These are phyloP conservation scores for Temnothorax curvispinosus DNA, from an alignment of 1,140 invertebrate genomes.

Conservation along the genomic window DNA sequence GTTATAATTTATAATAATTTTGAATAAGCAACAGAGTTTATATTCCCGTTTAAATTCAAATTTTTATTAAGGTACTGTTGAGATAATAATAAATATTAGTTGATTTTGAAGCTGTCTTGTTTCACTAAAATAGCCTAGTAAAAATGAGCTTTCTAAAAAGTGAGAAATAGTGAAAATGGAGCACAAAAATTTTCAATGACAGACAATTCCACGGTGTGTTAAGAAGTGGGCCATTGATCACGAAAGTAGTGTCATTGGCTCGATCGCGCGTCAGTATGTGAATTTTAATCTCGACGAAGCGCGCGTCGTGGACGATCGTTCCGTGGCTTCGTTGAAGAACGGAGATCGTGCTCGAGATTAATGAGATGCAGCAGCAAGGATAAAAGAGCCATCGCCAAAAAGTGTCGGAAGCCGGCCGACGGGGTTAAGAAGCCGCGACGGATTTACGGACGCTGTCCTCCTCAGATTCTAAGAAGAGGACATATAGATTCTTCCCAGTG, in stretches of 20 bases:
- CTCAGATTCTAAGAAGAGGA: conserved; percentile 8
- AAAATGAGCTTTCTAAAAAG: not conserved
- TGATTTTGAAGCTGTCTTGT: not conserved
- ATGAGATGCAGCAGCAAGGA: conserved; percentile 18
- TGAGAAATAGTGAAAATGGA: not conserved
- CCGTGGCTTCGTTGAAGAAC: not conserved
- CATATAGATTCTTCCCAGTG: not conserved
- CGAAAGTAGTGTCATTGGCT: not conserved
- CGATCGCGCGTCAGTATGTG: not conserved
- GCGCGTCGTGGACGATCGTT: not conserved
- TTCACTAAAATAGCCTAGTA: not conserved
- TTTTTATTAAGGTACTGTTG: not conserved
- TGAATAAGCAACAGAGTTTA: not conserved
- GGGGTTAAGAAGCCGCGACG: conserved; percentile 17
- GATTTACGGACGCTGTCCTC: conserved; percentile 29
- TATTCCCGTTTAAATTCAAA: not conserved
- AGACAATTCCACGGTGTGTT: not conserved
- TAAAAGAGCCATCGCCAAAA: conserved; percentile 20
- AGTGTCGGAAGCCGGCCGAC: conserved; percentile 14
- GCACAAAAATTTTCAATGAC: not conserved
- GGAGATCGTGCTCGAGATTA: conserved; percentile 25
- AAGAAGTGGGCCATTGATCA: not conserved
- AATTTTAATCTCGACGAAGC: not conserved
- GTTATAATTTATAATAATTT: conserved; percentile 25
- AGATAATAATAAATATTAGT: not conserved